Base-by-base conservation (phyloP, 2,113 vertebrate species). In the Drymodes brunneopygia region DNA sequence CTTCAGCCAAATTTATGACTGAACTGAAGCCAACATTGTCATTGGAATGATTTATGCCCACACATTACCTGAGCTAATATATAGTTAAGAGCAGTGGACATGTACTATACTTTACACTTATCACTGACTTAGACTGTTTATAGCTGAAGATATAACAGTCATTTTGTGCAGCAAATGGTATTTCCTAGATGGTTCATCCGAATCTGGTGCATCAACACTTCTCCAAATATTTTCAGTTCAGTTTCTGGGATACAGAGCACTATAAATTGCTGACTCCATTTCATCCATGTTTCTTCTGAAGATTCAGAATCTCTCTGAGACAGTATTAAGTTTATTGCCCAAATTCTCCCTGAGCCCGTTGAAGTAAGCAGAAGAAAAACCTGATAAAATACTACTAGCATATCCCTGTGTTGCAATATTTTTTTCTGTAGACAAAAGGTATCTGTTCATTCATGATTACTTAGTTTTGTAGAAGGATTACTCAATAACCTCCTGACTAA, bases 321-420 rank as follows among this genome's bases (percentile, higher is more conserved):
- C 8, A 61, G 9, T 64, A 51, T 12, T 67, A 81, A 53, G 29
- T 45, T 74, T 22, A 38, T 15, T 0, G 0, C 22, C 8, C 2
- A 38, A 66, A 84, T 29, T 0, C 0, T 17, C 3, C 18, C 44
- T 25, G 31, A 73, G 4, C 1, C 1, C 9, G 19, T 0, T 13
- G 17, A 75, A 47, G 7, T 23, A 48, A 77, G 33, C 10, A 75
- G 33, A 53, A 58, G 5, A 53, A 81, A 10, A 71, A 24, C 6
- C 2, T 12, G 12, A 36, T 27, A 70, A 62, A 85, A 88, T 29
- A 35, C 8, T 71, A 15, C 10, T 15, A 19, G 13, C 15, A 61
- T 20, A 75, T 4, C 2, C 17, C 1, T 65, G 18, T 24, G 4
- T 53, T 61, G 22, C 25, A 73, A 66, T 45, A 66, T 45, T 53